These are phyloP conservation scores for Jacana jacana DNA, from an alignment of 2,113 vertebrate species.

Conservation along the genomic window DNA sequence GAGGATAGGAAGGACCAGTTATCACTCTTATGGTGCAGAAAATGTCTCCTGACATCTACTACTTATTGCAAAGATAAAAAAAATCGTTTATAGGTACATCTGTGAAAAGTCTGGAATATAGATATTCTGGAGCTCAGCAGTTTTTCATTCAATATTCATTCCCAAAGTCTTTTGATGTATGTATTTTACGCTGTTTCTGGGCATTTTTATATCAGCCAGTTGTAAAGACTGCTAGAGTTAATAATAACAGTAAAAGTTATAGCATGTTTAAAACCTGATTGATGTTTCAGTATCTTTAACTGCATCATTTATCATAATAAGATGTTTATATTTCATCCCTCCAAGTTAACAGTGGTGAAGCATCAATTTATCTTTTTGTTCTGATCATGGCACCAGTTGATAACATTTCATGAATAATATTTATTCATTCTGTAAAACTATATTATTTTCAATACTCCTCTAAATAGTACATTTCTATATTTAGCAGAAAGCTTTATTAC, in stretches of 20 bases:
- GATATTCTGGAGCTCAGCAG: conserved; percentile 35
- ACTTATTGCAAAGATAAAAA: not conserved
- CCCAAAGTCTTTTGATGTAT: conserved; percentile 27
- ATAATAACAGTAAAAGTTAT: conserved; percentile 56
- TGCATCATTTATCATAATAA: conserved; percentile 44
- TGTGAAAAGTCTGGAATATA: conserved; percentile 5
- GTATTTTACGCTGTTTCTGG: conserved; percentile 19
- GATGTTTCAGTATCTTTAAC: conserved; percentile 34
- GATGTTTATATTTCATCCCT: conserved; percentile 55
- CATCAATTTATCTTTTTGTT: conserved; percentile 51
- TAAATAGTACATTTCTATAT: not conserved
- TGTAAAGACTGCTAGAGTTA: conserved; percentile 56
- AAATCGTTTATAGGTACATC: conserved; percentile 14
- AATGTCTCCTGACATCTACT: conserved; percentile 1
- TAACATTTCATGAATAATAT: conserved; percentile 30
- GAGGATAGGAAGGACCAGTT: not conserved
- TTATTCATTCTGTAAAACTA: conserved; percentile 28
- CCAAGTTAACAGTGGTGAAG: conserved; percentile 4
- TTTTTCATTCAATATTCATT: conserved; percentile 57
- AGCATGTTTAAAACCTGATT: conserved; percentile 24
- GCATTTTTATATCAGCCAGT: conserved; percentile 26
- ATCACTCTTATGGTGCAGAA: not conserved
- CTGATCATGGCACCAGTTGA: not conserved
- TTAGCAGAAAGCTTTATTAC: not conserved
- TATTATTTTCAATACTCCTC: conserved; percentile 1